phyloP scores from a whole-genome alignment of 1,140 invertebrate species.

The Camponotus vicinus region DNA sequence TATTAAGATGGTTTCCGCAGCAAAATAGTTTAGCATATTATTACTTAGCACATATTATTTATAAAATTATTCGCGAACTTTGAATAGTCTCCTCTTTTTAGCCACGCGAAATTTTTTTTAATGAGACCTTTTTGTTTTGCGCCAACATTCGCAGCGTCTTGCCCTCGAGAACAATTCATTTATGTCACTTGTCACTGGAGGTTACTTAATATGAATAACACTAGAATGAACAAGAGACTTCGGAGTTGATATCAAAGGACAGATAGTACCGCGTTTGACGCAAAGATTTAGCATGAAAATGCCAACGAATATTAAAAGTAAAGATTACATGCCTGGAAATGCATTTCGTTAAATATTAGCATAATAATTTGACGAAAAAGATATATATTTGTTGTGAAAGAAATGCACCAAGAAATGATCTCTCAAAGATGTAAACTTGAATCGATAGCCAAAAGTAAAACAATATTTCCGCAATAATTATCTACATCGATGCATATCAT shows the following conservation, averaged over 20 bases:
- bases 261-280: background rate
- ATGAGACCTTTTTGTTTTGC: conserved; percentile 59
- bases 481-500: background rate
- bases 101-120: conserved; percentile 19
- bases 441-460: background rate
- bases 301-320: conserved; percentile 2
- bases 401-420: background rate
- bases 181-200: conserved; percentile 39
- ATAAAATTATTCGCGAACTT: conserved; percentile 51
- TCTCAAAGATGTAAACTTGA: background rate
- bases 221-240: conserved; percentile 21
- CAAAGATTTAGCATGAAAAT: background rate
- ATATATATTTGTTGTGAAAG: background rate
- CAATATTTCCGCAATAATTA: background rate
- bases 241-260: background rate
- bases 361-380: background rate
- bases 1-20: background rate
- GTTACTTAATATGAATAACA: conserved; percentile 50
- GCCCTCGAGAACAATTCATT: conserved; percentile 25
- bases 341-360: background rate
- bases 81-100: conserved; percentile 57
- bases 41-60: conserved; percentile 38
- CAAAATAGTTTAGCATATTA: conserved; percentile 16
- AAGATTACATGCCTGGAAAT: background rate
- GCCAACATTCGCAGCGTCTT: background rate